A percentile compares a stretch with the other conserved stretches of the same genome.
Evolutionary conservation across 2,888 invertebrate species (phyloP).

Genomic region (Drosophila percnosoma): DNA sequence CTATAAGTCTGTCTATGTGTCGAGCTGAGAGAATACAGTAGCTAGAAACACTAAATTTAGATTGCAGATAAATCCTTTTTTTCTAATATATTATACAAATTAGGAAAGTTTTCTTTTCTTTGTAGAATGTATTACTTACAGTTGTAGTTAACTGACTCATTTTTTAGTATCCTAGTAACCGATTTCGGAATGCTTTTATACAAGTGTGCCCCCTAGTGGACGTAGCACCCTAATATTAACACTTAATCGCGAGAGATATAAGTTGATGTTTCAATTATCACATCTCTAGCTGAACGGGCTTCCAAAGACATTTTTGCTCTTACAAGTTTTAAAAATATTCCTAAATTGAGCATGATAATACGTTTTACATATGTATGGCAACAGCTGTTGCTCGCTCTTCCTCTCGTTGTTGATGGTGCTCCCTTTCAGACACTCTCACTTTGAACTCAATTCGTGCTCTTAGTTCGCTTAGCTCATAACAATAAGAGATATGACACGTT

Average conservation of each 20-base stretch:
- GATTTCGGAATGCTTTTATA: neutral
- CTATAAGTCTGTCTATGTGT: neutral
- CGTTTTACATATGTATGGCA: neutral
- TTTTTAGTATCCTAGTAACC: neutral
- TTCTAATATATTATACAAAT: neutral
- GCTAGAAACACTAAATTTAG: neutral
- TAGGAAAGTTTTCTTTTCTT: neutral
- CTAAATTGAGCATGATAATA: slow-evolving; percentile 2
- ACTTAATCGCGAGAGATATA: neutral
- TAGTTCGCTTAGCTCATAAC: slow-evolving; percentile 32
- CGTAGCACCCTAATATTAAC: neutral
- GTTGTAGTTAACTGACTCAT: neutral
- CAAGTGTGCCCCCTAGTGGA: neutral
- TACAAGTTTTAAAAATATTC: slow-evolving; percentile 1
- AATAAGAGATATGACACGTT: slow-evolving; percentile 39
- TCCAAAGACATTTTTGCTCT: neutral
- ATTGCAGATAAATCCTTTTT: neutral
- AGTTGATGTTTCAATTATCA: neutral
- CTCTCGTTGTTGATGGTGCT: neutral
- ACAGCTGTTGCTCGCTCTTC: slow-evolving; percentile 50
- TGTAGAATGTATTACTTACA: neutral
- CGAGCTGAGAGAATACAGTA: neutral
- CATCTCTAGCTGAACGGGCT: neutral
- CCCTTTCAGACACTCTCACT: slow-evolving; percentile 13
- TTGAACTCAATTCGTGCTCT: slow-evolving; percentile 19